Evolutionary conservation across 1,140 invertebrate species (phyloP).

Genomic region (Brachionus paranguensis): DNA sequence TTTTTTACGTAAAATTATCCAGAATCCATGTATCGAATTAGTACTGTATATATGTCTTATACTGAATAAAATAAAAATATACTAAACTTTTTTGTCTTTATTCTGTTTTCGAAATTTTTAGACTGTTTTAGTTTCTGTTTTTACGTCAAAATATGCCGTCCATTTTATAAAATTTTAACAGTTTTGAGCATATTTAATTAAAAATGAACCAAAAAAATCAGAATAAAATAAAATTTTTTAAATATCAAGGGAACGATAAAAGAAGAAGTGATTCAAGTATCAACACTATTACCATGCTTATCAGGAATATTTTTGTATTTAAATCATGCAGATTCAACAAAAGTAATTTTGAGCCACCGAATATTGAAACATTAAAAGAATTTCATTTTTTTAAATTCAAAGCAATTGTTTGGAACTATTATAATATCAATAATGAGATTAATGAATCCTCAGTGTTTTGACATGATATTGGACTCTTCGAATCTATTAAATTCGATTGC

Average conservation of each 20-base stretch:
- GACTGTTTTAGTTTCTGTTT: too few species aligned
- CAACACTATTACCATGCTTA: not conserved
- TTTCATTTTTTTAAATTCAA: not conserved
- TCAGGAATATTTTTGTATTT: not conserved
- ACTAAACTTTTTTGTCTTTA: too few species aligned
- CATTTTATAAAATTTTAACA: too few species aligned
- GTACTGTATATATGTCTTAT: too few species aligned
- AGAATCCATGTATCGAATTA: too few species aligned
- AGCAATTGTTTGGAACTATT: not conserved
- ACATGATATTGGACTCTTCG: not conserved
- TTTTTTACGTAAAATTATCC: too few species aligned
- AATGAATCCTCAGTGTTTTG: not conserved
- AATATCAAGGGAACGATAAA: not conserved
- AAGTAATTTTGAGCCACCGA: not conserved
- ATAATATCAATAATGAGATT: conserved; percentile 5
- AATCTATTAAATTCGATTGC: not conserved
- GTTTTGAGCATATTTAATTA: too few species aligned
- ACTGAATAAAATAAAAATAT: too few species aligned
- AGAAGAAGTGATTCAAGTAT: not conserved
- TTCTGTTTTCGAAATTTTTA: too few species aligned
- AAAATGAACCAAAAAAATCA: too few species aligned
- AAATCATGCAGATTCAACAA: not conserved
- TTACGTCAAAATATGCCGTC: too few species aligned
- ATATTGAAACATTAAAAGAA: too few species aligned
- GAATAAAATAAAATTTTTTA: not conserved